These are phyloP conservation scores for Lycaena phlaeas DNA, from an alignment of 2,888 invertebrate genomes.

Conservation along the genomic window DNA sequence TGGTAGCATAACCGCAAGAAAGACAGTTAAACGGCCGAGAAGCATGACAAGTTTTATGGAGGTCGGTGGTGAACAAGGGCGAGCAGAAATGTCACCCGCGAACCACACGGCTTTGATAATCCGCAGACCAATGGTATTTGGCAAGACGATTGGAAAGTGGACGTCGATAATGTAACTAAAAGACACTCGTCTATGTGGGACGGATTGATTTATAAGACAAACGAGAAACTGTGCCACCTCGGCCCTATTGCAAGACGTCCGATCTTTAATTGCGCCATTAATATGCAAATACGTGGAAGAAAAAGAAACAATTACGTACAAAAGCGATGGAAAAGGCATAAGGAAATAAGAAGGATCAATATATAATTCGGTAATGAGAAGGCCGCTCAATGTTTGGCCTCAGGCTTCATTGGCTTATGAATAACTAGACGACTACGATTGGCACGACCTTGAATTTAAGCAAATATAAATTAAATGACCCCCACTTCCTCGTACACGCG, in stretches of 20 bases:
- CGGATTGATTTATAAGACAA: conserved; percentile 63
- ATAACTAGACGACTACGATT: conserved; percentile 62
- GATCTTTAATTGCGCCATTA: conserved; percentile 53
- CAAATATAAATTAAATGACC: conserved; percentile 63
- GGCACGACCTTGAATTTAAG: conserved; percentile 62
- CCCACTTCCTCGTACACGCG: conserved; percentile 56
- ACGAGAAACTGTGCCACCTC: conserved; percentile 67
- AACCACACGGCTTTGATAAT: conserved; percentile 7
- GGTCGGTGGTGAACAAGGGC: conserved; percentile 6
- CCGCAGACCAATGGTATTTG: conserved; percentile 27
- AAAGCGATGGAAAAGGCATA: conserved; percentile 14
- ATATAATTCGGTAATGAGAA: conserved; percentile 32
- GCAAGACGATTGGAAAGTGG: conserved; percentile 57
- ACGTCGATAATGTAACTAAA: conserved; percentile 43
- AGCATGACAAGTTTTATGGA: not conserved
- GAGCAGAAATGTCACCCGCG: not conserved
- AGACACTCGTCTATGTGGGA: conserved; percentile 61
- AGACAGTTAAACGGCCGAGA: conserved; percentile 1
- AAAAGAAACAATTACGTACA: conserved; percentile 18
- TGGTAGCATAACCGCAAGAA: not conserved
- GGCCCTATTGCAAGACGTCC: conserved; percentile 53
- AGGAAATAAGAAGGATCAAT: conserved; percentile 20
- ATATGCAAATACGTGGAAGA: conserved; percentile 41
- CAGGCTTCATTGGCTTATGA: conserved; percentile 57
- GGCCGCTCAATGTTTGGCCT: conserved; percentile 44